Conservation (phyloP, 2,888 invertebrate species). For the Mythimna albipuncta region DNA sequence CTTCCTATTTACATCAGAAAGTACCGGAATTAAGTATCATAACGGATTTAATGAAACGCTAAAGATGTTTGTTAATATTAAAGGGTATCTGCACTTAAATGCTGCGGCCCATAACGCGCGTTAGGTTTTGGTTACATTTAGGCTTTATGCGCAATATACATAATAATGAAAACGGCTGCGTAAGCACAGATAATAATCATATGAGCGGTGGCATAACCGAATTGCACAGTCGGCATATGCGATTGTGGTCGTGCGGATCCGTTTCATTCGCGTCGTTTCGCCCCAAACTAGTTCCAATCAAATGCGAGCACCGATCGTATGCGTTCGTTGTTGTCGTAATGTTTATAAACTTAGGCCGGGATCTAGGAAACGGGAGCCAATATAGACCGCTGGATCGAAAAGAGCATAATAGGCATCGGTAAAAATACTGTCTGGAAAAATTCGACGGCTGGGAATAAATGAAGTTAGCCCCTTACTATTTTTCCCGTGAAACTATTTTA, state of each 20-base stretch:
- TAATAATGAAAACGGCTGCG: constrained; percentile 70
- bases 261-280: constrained; percentile 60
- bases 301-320: constrained; percentile 55
- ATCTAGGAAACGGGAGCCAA: constrained; percentile 42
- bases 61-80: constrained; percentile 56
- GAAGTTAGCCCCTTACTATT: constrained; percentile 78
- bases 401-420: constrained; percentile 45
- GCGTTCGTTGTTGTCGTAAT: constrained; percentile 56
- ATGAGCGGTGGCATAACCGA: constrained; percentile 63
- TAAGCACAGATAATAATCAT: constrained; percentile 73
- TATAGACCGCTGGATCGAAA: constrained; percentile 43
- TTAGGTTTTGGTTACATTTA: constrained; percentile 61
- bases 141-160: constrained; percentile 66
- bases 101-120: constrained; percentile 46
- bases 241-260: constrained; percentile 65
- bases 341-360: constrained; percentile 58
- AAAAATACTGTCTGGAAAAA: constrained; percentile 63
- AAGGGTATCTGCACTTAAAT: constrained; percentile 52
- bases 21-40: constrained; percentile 44
- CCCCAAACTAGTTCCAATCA: constrained; percentile 61
- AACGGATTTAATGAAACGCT: constrained; percentile 54
- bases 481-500: constrained; percentile 87
- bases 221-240: constrained; percentile 66
- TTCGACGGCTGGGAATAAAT: constrained; percentile 70
- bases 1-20: constrained; percentile 36